These are phyloP conservation scores for Microplitis manilae DNA, from an alignment of 2,888 invertebrate genomes.

Conservation along the genomic window DNA sequence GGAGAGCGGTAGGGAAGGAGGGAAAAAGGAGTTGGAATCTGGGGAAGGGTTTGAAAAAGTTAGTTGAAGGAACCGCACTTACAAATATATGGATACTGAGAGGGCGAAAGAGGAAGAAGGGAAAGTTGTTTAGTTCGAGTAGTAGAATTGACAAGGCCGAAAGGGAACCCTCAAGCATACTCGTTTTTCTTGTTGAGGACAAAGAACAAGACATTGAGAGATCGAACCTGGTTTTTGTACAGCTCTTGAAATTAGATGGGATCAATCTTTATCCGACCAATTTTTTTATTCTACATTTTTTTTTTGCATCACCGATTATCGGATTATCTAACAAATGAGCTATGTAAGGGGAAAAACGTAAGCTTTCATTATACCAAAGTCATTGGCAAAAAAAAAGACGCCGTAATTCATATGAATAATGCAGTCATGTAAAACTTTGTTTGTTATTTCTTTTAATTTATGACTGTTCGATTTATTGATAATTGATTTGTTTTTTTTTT, in stretches of 20 bases:
- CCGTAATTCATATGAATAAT: too few relatives aligned
- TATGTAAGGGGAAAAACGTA: neutral
- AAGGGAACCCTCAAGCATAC: constrained; percentile 16
- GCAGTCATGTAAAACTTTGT: too few relatives aligned
- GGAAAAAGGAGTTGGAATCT: neutral
- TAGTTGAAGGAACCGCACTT: constrained; percentile 9
- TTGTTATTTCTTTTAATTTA: too few relatives aligned
- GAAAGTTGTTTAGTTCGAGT: constrained; percentile 4
- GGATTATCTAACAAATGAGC: constrained; percentile 15
- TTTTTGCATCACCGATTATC: constrained; percentile 18
- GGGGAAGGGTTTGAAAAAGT: neutral
- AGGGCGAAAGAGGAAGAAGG: neutral
- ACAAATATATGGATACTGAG: neutral
- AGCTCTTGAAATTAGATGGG: constrained; percentile 33
- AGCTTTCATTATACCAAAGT: neutral
- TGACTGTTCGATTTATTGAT: too few relatives aligned
- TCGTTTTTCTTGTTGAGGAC: constrained; percentile 19
- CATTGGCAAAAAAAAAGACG: too few relatives aligned
- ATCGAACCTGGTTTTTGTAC: constrained; percentile 25
- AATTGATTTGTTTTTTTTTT: too few relatives aligned
- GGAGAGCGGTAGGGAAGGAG: neutral
- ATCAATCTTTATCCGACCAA: neutral
- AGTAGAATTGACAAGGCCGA: constrained; percentile 3
- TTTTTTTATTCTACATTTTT: constrained; percentile 5
- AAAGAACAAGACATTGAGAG: constrained; percentile 28